phyloP scores from a whole-genome alignment of 2,888 invertebrate genomes.

The Branchipolynoe longqiensis region DNA sequence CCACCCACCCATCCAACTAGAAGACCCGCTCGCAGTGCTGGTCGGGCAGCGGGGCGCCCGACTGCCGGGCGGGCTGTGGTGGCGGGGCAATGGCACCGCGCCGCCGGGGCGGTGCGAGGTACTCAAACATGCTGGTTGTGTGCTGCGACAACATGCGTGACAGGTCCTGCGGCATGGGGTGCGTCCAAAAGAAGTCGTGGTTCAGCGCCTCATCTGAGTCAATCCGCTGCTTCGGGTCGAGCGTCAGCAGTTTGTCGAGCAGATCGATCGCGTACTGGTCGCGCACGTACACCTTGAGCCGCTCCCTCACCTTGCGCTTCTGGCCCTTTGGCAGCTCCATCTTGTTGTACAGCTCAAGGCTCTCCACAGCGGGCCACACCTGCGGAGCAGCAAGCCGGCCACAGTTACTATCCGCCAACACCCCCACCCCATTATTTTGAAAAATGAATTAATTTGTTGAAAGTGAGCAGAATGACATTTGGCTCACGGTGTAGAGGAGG shows the following conservation, averaged over 20 bases:
- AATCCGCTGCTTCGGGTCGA: slow-evolving; percentile 93
- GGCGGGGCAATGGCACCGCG: slow-evolving; percentile 82
- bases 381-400: too few species aligned
- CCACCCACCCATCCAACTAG: too few species aligned
- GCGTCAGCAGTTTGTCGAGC: slow-evolving; percentile 92
- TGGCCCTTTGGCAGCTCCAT: slow-evolving; percentile 79
- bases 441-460: too few species aligned
- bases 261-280: slow-evolving; percentile 96
- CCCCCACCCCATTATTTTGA: too few species aligned
- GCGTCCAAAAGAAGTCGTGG: slow-evolving; percentile 99
- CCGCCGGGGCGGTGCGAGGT: slow-evolving; percentile 89
- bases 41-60: slow-evolving; percentile 68
- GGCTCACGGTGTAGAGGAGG: too few species aligned
- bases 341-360: slow-evolving; percentile 89
- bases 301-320: slow-evolving; percentile 80
- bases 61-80: slow-evolving; percentile 64
- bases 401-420: not conserved
- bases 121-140: slow-evolving; percentile 97
- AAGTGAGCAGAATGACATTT: too few species aligned
- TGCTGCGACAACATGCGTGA: slow-evolving; percentile 94
- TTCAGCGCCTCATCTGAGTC: slow-evolving; percentile 96
- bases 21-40: slow-evolving; percentile 81
- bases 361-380: slow-evolving; percentile 88
- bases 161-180: slow-evolving; percentile 90
- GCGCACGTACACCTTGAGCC: slow-evolving; percentile 92